These are phyloP conservation scores for Allophyes oxyacanthae DNA, from an alignment of 2,888 invertebrate genomes.

Conservation along the genomic window DNA sequence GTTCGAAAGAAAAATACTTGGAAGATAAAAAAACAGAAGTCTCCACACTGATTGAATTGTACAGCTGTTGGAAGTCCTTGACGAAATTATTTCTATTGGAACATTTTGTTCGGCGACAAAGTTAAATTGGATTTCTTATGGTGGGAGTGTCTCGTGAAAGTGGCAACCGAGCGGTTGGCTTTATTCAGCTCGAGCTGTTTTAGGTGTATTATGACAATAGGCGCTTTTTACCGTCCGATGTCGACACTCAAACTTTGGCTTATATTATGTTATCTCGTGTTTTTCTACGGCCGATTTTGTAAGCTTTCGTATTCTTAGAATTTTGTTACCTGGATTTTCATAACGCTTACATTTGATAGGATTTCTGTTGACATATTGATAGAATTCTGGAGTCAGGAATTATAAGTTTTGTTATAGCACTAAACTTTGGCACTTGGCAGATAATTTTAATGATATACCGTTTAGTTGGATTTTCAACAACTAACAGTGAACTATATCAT, in stretches of 20 bases:
- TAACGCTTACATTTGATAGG: neutral
- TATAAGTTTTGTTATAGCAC: too few relatives aligned
- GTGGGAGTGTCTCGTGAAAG: conserved; percentile 79
- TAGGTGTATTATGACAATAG: conserved; percentile 78
- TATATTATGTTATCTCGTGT: conserved; percentile 51
- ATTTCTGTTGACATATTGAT: neutral
- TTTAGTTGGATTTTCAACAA: too few relatives aligned
- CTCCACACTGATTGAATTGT: conserved; percentile 84
- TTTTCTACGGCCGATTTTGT: conserved; percentile 24
- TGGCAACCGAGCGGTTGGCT: conserved; percentile 75
- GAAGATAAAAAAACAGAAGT: conserved; percentile 75
- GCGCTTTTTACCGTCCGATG: conserved; percentile 67
- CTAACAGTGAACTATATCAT: too few relatives aligned
- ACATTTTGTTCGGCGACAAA: conserved; percentile 87
- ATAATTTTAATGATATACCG: too few relatives aligned
- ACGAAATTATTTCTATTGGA: conserved; percentile 88
- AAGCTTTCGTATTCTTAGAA: conserved; percentile 15
- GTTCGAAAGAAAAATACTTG: conserved; percentile 70
- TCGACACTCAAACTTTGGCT: conserved; percentile 55
- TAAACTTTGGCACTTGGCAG: too few relatives aligned
- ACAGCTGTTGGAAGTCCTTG: conserved; percentile 85
- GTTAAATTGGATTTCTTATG: conserved; percentile 89
- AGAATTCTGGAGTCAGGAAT: too few relatives aligned
- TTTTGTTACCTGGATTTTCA: conserved; percentile 11
- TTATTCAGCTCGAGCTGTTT: conserved; percentile 78